Percentiles rank a stretch among this genome's conserved stretches.
These are phyloP conservation scores for Parapsyche elsis DNA, from an alignment of 1,140 invertebrate species.

Conservation along the genomic window DNA sequence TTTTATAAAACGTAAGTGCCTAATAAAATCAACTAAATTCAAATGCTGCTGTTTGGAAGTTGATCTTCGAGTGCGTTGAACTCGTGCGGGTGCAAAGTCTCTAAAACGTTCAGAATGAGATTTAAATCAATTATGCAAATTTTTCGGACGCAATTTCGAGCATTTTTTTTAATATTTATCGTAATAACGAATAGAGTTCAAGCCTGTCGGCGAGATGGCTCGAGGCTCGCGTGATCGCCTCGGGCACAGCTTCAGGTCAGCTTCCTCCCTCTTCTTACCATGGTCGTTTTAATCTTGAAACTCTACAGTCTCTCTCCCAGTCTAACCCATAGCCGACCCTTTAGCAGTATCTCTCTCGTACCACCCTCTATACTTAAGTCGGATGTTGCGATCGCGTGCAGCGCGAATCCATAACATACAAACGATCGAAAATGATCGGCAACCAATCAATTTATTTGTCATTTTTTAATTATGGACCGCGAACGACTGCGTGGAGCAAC, in stretches of 20 bases:
- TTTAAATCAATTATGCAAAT: too few species aligned
- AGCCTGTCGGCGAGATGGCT: slow-evolving; percentile 28
- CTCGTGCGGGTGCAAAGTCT: too few species aligned
- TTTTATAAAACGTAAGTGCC: too few species aligned
- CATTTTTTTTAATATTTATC: too few species aligned
- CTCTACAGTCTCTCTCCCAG: neutral
- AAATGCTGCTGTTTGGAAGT: too few species aligned
- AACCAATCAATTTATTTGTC: slow-evolving; percentile 1
- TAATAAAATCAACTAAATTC: too few species aligned
- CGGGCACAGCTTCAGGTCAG: slow-evolving; percentile 33
- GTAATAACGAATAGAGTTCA: slow-evolving; percentile 16
- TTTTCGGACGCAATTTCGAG: too few species aligned
- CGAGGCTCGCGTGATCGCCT: slow-evolving; percentile 47
- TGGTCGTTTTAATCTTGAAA: neutral
- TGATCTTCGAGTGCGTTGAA: too few species aligned
- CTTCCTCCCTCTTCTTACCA: slow-evolving; percentile 33
- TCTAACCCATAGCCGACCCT: neutral
- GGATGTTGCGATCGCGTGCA: neutral
- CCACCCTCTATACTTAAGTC: neutral
- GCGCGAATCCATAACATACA: neutral
- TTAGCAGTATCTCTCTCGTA: neutral
- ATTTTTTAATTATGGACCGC: too few species aligned
- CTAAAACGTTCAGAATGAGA: too few species aligned
- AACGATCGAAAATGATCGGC: slow-evolving; percentile 2
- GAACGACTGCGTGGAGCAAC: too few species aligned